Conservation (phyloP, 2,113 vertebrate genomes). For the Nothoprocta perdicaria region DNA sequence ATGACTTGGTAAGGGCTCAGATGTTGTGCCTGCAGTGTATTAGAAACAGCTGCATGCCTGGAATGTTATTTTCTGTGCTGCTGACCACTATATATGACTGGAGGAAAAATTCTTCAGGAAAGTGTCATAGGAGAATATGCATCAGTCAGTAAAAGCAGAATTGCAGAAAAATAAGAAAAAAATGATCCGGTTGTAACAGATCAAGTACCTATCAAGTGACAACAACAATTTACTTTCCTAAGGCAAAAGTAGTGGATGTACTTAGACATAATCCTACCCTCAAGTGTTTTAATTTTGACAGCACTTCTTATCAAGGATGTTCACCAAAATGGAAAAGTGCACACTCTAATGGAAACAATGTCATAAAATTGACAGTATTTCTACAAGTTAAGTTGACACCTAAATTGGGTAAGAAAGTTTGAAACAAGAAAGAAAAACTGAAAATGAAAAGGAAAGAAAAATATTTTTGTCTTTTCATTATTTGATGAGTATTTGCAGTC, state of each 20-base stretch:
- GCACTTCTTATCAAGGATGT: conserved; percentile 55
- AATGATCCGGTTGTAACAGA: conserved; percentile 23
- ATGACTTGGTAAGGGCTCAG: neutral
- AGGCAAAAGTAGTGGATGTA: conserved; percentile 61
- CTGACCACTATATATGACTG: neutral
- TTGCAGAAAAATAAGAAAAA: neutral
- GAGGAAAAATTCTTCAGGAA: conserved; percentile 7
- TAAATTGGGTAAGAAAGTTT: neutral
- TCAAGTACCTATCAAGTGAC: conserved; percentile 64
- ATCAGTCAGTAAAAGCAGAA: conserved; percentile 39
- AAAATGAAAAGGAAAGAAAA: conserved; percentile 13
- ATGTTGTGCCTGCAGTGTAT: neutral
- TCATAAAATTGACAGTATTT: conserved; percentile 45
- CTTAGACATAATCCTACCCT: conserved; percentile 67
- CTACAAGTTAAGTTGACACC: conserved; percentile 10
- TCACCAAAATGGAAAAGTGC: conserved; percentile 47
- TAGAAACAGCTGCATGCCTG: neutral
- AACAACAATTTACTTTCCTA: conserved; percentile 61
- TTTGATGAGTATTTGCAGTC: neutral
- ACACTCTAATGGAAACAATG: conserved; percentile 35
- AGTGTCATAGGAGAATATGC: conserved; percentile 1
- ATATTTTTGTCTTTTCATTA: neutral
- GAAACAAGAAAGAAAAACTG: neutral
- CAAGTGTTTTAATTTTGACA: conserved; percentile 56
- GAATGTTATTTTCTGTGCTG: neutral